Evolutionary conservation across 2,113 vertebrate species (phyloP), one percentile per base, ranked within the genome.

Genomic region (Campylorhamphus procurvoides): DNA sequence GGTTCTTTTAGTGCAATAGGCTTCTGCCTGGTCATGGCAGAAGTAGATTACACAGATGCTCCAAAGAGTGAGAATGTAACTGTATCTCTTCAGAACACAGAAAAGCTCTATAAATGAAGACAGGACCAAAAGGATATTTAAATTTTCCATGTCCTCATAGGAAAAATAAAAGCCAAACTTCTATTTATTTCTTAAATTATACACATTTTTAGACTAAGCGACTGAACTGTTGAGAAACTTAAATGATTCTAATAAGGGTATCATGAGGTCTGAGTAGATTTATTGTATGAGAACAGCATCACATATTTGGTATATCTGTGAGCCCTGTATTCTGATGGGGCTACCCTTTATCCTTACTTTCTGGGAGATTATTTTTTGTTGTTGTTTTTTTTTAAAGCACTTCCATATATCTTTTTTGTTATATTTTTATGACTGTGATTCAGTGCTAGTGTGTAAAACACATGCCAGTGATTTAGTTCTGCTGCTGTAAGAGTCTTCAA

Each of bases 131-230:
- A 64, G 28, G 28, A 47, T 90, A 67, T 87, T 93, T 83, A 74
- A 59, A 82, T 94, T 94, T 89, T 40, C 22, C 25, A 58, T 19
- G 39, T 76, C 28, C 53, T 93, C 28, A n/a, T 17, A 73, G 77
- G n/a, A 33, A 90, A 88, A 73, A 80, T 90, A 46, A 93, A 95
- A 90, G 50, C 37, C 72, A 91, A 80, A 56, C 59, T 82, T 94
- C 67, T 19, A 95, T 84, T 88, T 91, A 82, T 50, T 85, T 37
- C 44, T 59, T 76, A 90, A 91, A 94, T 94, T 74, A 72, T 22
- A 78, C 15, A 31, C 10, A 23, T 76, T 85, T 94, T 88, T 91
- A 22, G 69, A 67, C 39, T 44, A 56, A 84, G 29, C 9, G 24
- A 49, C 29, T 28, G 8, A 87, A 85, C 46, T 90, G 18, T 86